Evolutionary conservation across 2,113 vertebrate genomes (phyloP), one percentile per base, ranked within the genome.

Genomic region (Mustelus asterias): DNA sequence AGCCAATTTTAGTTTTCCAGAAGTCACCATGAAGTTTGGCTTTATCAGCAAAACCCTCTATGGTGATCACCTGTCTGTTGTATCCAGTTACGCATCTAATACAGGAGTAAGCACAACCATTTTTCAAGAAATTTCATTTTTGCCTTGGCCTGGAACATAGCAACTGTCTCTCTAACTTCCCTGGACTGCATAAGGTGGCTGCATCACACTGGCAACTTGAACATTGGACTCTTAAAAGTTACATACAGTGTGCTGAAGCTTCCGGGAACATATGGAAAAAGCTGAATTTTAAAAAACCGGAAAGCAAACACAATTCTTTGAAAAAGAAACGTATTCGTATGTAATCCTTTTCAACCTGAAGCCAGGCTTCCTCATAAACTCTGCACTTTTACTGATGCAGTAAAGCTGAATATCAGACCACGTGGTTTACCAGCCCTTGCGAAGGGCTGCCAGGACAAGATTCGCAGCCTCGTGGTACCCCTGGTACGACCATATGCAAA

Each of bases 291-390:
- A 11, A 48, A 44, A 76, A 44, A 37, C 18, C 3, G 29, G 44
- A 90, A 95, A 48, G 69, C 69, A 70, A 54, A 58, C 54, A 60
- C 29, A 60, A 54, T 60, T 29, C 54, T 90, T 93, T 72, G 41
- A 72, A 33, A 95, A 95, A 76, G 94, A 70, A 95, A 33, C 24
- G 1, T 54, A 48, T 76, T 37, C 70, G 54, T 26, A 18, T 95
- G 67, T 72, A 95, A 95, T 76, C 94, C 69, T 76, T 95, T 95
- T 14, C 94, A 95, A 72, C 26, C 69, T 48, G 94, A 95, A 72
- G 41, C 63, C n/a, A 2, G 7, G 7, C 70, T 96, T 96, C 95
- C 14, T 41, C 90, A 33, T 94, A 95, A 96, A 96, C 96, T 85
- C 60, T 96, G 33, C 54, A 83, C 48, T 67, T 96, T 67, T 54